Base-by-base conservation (phyloP, 2,888 invertebrate species). In the Koerneria pararmatus region DNA sequence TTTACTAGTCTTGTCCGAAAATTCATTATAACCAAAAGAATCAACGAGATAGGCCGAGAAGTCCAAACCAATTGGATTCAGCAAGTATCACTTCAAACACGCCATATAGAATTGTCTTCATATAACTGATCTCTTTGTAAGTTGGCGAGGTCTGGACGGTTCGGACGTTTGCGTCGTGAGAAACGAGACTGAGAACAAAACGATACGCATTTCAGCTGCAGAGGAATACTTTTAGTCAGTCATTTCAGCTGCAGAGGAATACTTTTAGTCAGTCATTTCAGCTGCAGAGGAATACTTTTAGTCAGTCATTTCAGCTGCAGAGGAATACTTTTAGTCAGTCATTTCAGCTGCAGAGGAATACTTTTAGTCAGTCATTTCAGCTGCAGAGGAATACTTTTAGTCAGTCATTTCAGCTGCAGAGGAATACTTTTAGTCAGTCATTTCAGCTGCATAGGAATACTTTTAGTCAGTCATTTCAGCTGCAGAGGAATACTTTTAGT, bases 201-300 rank as follows among this genome's bases (percentile, higher is more conserved):
- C 56, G 8, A 66, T 57, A 29, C 71, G 75, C 22, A 76, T 81
- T 15, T 82, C 81, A 8, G 79, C 82, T 0, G 80, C 82, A n/a
- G 82, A 81, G 60, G 81, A 81, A 67, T 81, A 81, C 63, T 81
- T 81, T 61, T 79, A 81, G 80, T 80, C 24, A 59, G 69, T 53
- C 22, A 63, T 31, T 5, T 65, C 34, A 19, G 27, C 19, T 19
- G 4, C 29, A 68, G 34, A 54, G 37, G 24, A 5, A n/a, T 34
- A 57, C 3, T 57, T 51, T 48, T 19, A 27, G 8, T 68, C n/a
- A n/a, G n/a, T n/a, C n/a, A n/a, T n/a, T n/a, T n/a, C n/a, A n/a
- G n/a, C n/a, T n/a, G n/a, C n/a, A n/a, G n/a, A 63, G 37, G 48
- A 46, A 8, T 48, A 56, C 57, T 49, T 61, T 58, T 49, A 60